Conservation (phyloP, 2,113 vertebrate genomes). For the Hylia prasina region DNA sequence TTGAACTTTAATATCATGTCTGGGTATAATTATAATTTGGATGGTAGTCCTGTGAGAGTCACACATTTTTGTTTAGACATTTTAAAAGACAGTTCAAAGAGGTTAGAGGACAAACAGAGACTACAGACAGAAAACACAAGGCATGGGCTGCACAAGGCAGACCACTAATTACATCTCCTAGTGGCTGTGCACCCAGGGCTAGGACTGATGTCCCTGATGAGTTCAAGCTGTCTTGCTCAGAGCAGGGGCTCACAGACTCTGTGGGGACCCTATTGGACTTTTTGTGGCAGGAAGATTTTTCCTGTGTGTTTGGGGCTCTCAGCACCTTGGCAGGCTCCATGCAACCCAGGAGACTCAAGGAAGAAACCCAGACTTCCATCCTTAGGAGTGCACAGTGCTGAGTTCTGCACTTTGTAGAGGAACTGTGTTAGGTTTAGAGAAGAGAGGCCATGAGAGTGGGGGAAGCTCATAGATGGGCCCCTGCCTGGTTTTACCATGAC, state of each 20-base stretch:
- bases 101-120: background rate
- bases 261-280: fast-evolving
- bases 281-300: background rate
- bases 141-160: background rate
- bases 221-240: background rate
- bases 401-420: background rate
- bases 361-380: background rate
- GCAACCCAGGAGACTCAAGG: background rate
- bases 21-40: background rate
- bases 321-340: fast-evolving
- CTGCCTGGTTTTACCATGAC: background rate
- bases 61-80: background rate
- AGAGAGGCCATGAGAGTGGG: background rate
- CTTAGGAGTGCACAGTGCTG: background rate
- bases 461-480: background rate
- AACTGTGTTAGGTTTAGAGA: background rate
- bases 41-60: background rate
- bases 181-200: background rate
- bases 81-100: background rate
- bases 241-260: background rate
- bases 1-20: background rate
- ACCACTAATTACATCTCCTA: background rate
- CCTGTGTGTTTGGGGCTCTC: background rate
- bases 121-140: background rate
- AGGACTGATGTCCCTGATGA: background rate